Conservation (phyloP, 2,888 invertebrate species). For the Anticlea derivata region DNA sequence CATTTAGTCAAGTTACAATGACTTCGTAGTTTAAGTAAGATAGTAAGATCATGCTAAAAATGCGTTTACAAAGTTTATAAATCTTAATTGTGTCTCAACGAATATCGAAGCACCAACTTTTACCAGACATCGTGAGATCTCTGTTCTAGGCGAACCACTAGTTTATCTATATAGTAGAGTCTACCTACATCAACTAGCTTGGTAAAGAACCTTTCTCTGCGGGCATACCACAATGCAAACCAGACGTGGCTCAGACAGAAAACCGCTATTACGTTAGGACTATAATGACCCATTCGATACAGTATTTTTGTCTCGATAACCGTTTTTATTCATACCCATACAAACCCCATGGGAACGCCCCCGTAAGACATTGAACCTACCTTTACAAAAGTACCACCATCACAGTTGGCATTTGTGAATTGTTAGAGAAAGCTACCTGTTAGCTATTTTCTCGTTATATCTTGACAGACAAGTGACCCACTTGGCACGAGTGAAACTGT, state of each 20-base stretch:
- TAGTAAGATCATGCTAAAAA: too few relatives aligned
- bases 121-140: too few relatives aligned
- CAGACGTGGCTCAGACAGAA: conserved; percentile 47
- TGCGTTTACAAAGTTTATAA: too few relatives aligned
- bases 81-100: too few relatives aligned
- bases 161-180: too few relatives aligned
- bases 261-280: conserved; percentile 37
- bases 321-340: conserved; percentile 5
- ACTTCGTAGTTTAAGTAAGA: too few relatives aligned
- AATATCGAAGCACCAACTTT: too few relatives aligned
- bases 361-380: conserved; percentile 28
- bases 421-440: conserved; percentile 46
- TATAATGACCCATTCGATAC: conserved; percentile 39
- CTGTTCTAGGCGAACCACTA: too few relatives aligned
- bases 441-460: conserved; percentile 52
- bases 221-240: conserved; percentile 26
- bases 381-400: conserved; percentile 35
- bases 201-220: conserved; percentile 18
- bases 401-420: conserved; percentile 38
- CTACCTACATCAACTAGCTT: too few relatives aligned
- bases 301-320: conserved; percentile 22
- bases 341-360: conserved; percentile 5
- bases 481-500: conserved; percentile 63
- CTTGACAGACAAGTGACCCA: conserved; percentile 70
- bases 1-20: too few relatives aligned